Percentiles rank a stretch among this genome's conserved stretches.
These are phyloP conservation scores for Melanostoma mellinum DNA, from an alignment of 2,888 invertebrate genomes.

Conservation along the genomic window DNA sequence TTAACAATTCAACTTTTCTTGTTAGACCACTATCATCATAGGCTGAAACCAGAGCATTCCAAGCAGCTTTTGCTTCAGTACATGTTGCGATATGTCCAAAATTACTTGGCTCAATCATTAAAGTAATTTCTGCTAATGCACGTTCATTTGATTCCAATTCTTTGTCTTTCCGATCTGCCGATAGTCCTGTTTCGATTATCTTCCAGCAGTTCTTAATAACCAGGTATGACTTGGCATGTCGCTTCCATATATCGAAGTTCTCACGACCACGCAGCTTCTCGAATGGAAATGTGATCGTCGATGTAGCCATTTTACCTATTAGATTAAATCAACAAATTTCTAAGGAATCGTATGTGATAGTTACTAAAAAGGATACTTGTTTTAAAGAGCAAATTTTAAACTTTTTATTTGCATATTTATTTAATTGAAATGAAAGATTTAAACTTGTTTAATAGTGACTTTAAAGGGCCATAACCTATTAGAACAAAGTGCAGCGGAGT, in stretches of 20 bases:
- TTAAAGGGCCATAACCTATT: no score
- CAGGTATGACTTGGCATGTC: slow-evolving; percentile 70
- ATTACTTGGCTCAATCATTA: slow-evolving; percentile 70
- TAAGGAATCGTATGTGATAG: slow-evolving; percentile 1
- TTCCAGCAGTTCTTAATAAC: slow-evolving; percentile 62
- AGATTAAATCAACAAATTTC: slow-evolving; percentile 21
- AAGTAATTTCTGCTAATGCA: slow-evolving; percentile 72
- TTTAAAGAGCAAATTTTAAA: no score
- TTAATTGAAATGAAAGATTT: no score
- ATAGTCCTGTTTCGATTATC: slow-evolving; percentile 52
- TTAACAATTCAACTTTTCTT: no score
- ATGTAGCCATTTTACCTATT: slow-evolving; percentile 25
- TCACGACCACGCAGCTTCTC: slow-evolving; percentile 63
- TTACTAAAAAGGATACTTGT: no score
- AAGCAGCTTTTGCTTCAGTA: no score
- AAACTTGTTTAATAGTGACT: no score
- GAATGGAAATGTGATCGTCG: slow-evolving; percentile 42
- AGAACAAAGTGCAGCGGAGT: slow-evolving; percentile 22
- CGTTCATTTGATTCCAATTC: slow-evolving; percentile 54
- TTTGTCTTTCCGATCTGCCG: slow-evolving; percentile 30
- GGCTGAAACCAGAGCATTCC: no score
- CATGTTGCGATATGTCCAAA: no score
- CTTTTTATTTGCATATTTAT: no score
- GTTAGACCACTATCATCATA: no score
- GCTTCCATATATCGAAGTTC: slow-evolving; percentile 76